phyloP scores from a whole-genome alignment of 1,140 invertebrate species.

The Camponotus pennsylvanicus region DNA sequence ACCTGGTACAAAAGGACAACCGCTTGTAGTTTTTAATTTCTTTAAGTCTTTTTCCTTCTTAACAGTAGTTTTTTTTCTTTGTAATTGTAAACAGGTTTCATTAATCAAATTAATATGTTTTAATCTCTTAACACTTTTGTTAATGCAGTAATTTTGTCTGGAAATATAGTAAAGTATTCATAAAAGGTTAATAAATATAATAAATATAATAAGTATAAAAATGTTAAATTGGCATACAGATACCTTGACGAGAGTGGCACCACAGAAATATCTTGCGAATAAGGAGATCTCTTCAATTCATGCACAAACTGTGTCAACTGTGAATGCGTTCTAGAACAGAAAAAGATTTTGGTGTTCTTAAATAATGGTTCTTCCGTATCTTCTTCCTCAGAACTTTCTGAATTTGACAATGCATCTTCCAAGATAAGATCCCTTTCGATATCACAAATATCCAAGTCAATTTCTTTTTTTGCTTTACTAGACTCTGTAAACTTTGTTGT shows the following conservation, averaged over 20 bases:
- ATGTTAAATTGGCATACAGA: slow-evolving; percentile 5
- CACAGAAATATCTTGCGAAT: slow-evolving; percentile 90
- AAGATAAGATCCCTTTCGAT: slow-evolving; percentile 82
- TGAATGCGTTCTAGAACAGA: slow-evolving; percentile 98
- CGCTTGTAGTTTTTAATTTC: slow-evolving; percentile 87
- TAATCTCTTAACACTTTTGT: slow-evolving; percentile 92
- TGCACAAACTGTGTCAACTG: slow-evolving; percentile 97
- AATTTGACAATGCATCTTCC: slow-evolving; percentile 78
- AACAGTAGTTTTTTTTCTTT: slow-evolving; percentile 89
- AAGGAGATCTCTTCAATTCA: slow-evolving; percentile 95
- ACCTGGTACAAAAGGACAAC: slow-evolving; percentile 90
- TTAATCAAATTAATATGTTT: slow-evolving; percentile 95
- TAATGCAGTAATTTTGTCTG: slow-evolving; percentile 96
- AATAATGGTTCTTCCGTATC: slow-evolving; percentile 81
- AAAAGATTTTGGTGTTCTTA: slow-evolving; percentile 92
- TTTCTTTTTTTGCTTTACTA: slow-evolving; percentile 67
- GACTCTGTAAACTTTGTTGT: slow-evolving; percentile 69
- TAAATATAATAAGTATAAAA: slow-evolving; percentile 40
- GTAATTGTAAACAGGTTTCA: slow-evolving; percentile 97
- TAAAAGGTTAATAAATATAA: neutral
- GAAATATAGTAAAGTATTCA: slow-evolving; percentile 59
- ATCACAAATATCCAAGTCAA: slow-evolving; percentile 80
- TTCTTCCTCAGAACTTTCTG: slow-evolving; percentile 86
- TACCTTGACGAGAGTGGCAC: slow-evolving; percentile 94
- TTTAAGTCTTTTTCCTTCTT: slow-evolving; percentile 89